Evolutionary conservation across 2,888 invertebrate genomes (phyloP), one percentile per base, ranked within the genome.

Genomic region (Dasysyrphus tricinctus): DNA sequence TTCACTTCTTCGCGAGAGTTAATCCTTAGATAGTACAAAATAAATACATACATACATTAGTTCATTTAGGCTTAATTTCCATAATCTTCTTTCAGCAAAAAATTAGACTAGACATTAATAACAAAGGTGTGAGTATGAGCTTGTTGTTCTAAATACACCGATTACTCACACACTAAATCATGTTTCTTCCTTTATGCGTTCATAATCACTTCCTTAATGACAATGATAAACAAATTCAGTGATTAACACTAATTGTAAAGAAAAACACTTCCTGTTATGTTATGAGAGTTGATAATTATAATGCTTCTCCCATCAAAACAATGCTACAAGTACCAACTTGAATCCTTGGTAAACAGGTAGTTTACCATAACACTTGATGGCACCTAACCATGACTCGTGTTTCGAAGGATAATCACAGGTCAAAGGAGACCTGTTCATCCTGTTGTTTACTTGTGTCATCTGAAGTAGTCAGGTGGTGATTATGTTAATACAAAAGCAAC

Each of bases 391-490:
- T 76, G 76, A 47, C 80, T 73, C 80, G 77, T 51, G 76, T 16
- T 54, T 24, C 12, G 37, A 39, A 84, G 80, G 76, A 84, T 80
- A 61, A 76, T 76, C 56, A 56, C 76, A 47, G 54, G 24, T 39
- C 39, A 24, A 6, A 59, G 9, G 59, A 59, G 37, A 39, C 59
- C 59, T 37, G 57, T 11, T 61, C 54, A 75, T 80, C 67, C 69
- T 59, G 56, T 76, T 85, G 77, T 88, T 80, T 80, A 85, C 80
- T 88, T 80, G 73, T 69, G 39, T 74, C 63, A 80, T 80, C 73
- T 85, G 65, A 61, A 85, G 83, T 76, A 78, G 85, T 88, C 85
- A 85, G 80, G 88, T 80, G 81, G 59, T 86, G 80, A 84, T 78
- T 75, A 76, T 77, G 56, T 59, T 80, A 75, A 84, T 70, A 84